These are phyloP conservation scores for Papilio protenor DNA, from an alignment of 2,888 invertebrate genomes.

Conservation along the genomic window DNA sequence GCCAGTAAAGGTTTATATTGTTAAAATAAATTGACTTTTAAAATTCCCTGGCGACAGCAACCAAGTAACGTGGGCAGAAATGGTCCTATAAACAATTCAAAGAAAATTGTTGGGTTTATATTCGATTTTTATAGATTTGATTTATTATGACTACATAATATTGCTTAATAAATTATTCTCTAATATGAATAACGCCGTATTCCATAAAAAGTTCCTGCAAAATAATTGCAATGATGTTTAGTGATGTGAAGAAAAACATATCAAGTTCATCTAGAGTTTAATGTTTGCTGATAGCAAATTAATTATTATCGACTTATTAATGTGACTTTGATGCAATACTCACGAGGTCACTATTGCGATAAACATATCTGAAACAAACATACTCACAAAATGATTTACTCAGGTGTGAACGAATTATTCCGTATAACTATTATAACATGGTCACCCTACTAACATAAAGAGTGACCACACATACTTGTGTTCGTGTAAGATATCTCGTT, in stretches of 20 bases:
- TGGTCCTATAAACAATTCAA: neutral
- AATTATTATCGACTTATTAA: neutral
- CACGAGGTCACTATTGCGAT: neutral
- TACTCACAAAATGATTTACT: neutral
- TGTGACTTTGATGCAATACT: neutral
- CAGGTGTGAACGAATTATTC: neutral
- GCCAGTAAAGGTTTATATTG: conserved; percentile 8
- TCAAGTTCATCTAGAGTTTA: neutral
- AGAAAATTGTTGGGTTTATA: neutral
- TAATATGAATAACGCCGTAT: neutral
- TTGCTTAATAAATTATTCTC: no score
- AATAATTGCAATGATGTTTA: no score
- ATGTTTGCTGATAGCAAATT: neutral
- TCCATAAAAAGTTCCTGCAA: neutral
- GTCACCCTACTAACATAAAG: neutral
- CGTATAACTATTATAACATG: neutral
- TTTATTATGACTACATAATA: neutral
- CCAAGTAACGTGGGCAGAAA: conserved; percentile 9
- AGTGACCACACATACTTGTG: neutral
- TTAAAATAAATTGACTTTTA: conserved; percentile 27
- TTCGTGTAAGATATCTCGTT: neutral
- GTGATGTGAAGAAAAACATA: neutral
- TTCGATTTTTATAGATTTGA: neutral
- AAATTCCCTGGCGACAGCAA: conserved; percentile 5
- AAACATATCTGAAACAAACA: neutral